Base-by-base conservation (phyloP, 2,113 vertebrate genomes). In the Myrmecophaga tridactyla region DNA sequence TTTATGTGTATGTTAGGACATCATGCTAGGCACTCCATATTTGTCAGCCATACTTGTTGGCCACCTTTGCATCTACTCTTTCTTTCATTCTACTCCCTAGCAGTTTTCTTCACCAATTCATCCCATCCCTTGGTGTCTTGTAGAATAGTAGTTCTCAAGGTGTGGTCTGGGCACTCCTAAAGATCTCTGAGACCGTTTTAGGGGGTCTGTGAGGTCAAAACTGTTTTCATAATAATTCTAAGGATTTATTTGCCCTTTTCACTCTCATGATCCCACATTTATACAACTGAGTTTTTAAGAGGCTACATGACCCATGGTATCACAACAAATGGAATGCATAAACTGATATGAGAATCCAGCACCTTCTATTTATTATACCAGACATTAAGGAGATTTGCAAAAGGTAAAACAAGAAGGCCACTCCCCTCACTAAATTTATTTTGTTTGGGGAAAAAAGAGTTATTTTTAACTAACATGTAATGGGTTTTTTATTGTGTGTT, bases 401-500 rank as follows among this genome's bases (percentile, higher is more conserved):
- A n/a, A n/a, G n/a, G n/a, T n/a, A n/a, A n/a, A n/a, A n/a, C n/a
- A n/a, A n/a, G n/a, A n/a, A n/a, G n/a, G n/a, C n/a, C n/a, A n/a
- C 63, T 76, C 9, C 92, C 67, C 27, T 92, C 41, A 90, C n/a
- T 86, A 36, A 92, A 80, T 83, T 67, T 81, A 65, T 80, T 91
- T 91, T 65, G 51, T 78, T 85, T 92, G 77, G 41, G 67, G 48
- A 11, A 65, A 95, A 96, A 41, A 60, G 0, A 70, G 39, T 36
- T 84, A 62, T 63, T 93, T 93, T 96, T 51, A 83, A 94, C 63
- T 83, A 58, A 89, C 29, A 92, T 31, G 3, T 70, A 46, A 70
- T 51, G 29, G 34, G 18, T 29, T 89, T 78, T 72, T 46, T 36
- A 92, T 31, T 48, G 12, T n/a, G 70, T 51, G 80, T 87, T 93